These are phyloP conservation scores for Chaunax sp. DNA, from an alignment of 2,797 vertebrate genomes.

Conservation along the genomic window DNA sequence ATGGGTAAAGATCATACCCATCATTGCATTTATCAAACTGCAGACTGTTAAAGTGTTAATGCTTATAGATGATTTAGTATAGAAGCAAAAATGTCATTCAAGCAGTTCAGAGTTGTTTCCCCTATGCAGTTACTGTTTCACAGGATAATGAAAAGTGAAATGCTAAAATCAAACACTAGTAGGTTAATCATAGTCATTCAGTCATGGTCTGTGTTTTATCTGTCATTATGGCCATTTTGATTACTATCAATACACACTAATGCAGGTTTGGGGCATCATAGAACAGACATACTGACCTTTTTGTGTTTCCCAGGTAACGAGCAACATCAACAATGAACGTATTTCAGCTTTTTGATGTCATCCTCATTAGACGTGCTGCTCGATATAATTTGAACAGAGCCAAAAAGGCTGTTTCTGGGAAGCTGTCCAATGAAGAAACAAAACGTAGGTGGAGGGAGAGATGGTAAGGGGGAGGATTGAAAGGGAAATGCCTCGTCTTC, in stretches of 20 bases:
- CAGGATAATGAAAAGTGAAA: no score
- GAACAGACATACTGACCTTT: conserved; percentile 30
- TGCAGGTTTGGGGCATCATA: conserved; percentile 1
- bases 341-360: conserved; percentile 48
- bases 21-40: conserved; percentile 6
- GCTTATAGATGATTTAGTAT: conserved; percentile 46
- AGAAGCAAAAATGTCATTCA: not conserved
- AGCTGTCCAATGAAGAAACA: conserved; percentile 49
- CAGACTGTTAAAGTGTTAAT: conserved; percentile 41
- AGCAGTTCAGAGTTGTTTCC: conserved; percentile 11
- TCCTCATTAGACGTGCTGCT: conserved; percentile 53
- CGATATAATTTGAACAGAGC: conserved; percentile 59
- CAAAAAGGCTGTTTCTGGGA: conserved; percentile 57
- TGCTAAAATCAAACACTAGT: conserved; percentile 20
- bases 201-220: not conserved
- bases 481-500: conserved; percentile 42
- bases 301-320: conserved; percentile 13
- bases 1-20: not conserved
- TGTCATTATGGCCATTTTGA: conserved; percentile 8
- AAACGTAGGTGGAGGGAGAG: conserved; percentile 31
- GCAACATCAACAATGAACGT: conserved; percentile 48
- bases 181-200: not conserved
- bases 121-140: not conserved
- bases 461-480: conserved; percentile 37
- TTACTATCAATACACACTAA: not conserved